A percentile compares a stretch with the other conserved stretches of the same genome.
Evolutionary conservation across 2,797 vertebrate genomes (phyloP).

Genomic region (Muscicapa striata): DNA sequence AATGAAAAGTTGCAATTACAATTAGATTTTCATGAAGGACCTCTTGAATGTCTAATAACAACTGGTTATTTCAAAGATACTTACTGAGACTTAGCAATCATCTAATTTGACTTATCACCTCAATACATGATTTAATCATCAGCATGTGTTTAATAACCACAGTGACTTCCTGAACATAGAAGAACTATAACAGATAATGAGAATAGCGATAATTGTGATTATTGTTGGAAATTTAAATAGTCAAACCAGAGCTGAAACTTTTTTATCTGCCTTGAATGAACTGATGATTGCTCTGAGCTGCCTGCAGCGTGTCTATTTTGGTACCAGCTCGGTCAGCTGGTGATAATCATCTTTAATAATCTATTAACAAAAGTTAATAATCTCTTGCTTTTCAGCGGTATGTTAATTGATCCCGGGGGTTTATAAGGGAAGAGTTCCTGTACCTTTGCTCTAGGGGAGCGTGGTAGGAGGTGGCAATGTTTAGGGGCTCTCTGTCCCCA

Average conservation of each 20-base stretch:
- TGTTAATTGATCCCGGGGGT: not conserved
- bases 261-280: slow-evolving; percentile 35
- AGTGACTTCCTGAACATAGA: slow-evolving; percentile 46
- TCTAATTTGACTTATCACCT: slow-evolving; percentile 57
- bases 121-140: slow-evolving; percentile 56
- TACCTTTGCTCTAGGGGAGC: not conserved
- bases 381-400: not conserved
- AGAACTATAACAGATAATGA: slow-evolving; percentile 43
- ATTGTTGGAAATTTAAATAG: slow-evolving; percentile 38
- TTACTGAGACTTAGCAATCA: slow-evolving; percentile 20
- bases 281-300: slow-evolving; percentile 24
- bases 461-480: not conserved
- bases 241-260: slow-evolving; percentile 51
- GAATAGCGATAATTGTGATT: slow-evolving; percentile 37
- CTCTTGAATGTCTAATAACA: slow-evolving; percentile 56
- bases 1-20: slow-evolving; percentile 51
- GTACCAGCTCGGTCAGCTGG: slow-evolving; percentile 28
- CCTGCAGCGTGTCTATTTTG: slow-evolving; percentile 26
- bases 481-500: not conserved
- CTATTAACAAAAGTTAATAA: slow-evolving; percentile 54
- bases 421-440: not conserved
- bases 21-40: slow-evolving; percentile 37
- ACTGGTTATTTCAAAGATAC: slow-evolving; percentile 45
- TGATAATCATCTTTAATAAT: slow-evolving; percentile 59
- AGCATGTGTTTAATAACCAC: slow-evolving; percentile 45